Evolutionary conservation across 1,140 invertebrate genomes (phyloP).

Genomic region (Pseudomyrmex flavicornis): DNA sequence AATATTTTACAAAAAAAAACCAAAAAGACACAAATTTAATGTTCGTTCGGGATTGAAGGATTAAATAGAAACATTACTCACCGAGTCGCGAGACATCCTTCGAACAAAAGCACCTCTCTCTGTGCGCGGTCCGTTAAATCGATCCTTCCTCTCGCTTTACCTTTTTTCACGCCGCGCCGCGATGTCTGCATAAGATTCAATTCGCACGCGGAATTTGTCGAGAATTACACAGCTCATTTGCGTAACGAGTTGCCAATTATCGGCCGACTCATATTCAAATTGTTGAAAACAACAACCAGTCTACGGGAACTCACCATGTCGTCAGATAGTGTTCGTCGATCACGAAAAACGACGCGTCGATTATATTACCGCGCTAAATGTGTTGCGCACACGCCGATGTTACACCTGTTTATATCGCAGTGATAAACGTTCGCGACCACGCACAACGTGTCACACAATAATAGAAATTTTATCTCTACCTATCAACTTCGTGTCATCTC

Average conservation of each 20-base stretch:
- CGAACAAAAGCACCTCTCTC: not conserved
- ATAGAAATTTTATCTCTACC: conserved; percentile 11
- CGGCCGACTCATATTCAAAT: not conserved
- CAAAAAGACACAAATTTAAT: no score
- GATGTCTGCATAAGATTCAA: not conserved
- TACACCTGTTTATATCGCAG: conserved; percentile 36
- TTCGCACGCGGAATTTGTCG: not conserved
- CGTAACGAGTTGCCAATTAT: not conserved
- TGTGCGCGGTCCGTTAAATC: not conserved
- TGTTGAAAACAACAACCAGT: not conserved
- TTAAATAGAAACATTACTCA: conserved; percentile 7
- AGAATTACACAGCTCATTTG: not conserved
- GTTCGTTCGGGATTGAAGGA: not conserved
- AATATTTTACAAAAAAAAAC: no score
- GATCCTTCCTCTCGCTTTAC: not conserved
- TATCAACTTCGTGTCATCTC: not conserved
- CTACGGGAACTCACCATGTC: not conserved
- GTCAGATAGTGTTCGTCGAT: not conserved
- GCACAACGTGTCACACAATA: not conserved
- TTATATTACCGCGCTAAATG: not conserved
- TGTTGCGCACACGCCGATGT: not conserved
- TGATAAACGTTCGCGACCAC: conserved; percentile 27
- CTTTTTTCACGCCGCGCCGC: not conserved
- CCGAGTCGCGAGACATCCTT: not conserved
- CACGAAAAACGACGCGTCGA: not conserved